phyloP scores from a whole-genome alignment of 2,113 vertebrate species.

The Oreochromis niloticus region DNA sequence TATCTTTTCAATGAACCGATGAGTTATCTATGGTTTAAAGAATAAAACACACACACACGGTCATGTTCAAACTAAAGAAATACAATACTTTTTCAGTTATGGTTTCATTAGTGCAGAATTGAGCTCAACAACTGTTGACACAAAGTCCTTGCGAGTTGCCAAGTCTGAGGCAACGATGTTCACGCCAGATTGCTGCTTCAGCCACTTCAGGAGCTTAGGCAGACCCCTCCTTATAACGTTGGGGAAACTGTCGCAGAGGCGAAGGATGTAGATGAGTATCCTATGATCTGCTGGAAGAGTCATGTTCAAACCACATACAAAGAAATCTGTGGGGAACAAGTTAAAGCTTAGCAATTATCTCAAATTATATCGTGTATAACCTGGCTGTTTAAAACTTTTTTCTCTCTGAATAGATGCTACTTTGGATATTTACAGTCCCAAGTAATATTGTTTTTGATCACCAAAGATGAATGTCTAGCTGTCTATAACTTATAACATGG shows the following conservation, averaged over 20 bases:
- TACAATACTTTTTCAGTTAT: not conserved
- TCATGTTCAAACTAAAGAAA: not conserved
- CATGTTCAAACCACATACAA: conserved; percentile 53
- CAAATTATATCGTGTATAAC: not conserved
- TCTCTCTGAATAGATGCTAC: not conserved
- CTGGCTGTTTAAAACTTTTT: not conserved
- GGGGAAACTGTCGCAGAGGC: not conserved
- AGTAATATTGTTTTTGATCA: not conserved
- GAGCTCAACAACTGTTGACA: conserved; percentile 25
- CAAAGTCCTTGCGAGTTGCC: conserved; percentile 25
- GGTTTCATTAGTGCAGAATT: not conserved
- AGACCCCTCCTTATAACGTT: conserved; percentile 2
- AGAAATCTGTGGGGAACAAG: conserved; percentile 27
- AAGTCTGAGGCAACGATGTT: conserved; percentile 54
- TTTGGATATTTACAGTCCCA: not conserved
- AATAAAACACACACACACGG: not conserved
- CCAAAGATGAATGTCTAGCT: not conserved
- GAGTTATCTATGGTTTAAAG: not conserved
- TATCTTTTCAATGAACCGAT: not conserved
- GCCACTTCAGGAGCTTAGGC: conserved; percentile 23
- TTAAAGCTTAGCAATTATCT: not conserved
- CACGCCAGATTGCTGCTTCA: not conserved
- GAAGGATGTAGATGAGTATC: conserved; percentile 27
- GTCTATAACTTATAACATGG: not conserved
- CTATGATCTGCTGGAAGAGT: conserved; percentile 14